Conservation (phyloP, 1,140 invertebrate genomes). For the Lordiphosa collinella region DNA sequence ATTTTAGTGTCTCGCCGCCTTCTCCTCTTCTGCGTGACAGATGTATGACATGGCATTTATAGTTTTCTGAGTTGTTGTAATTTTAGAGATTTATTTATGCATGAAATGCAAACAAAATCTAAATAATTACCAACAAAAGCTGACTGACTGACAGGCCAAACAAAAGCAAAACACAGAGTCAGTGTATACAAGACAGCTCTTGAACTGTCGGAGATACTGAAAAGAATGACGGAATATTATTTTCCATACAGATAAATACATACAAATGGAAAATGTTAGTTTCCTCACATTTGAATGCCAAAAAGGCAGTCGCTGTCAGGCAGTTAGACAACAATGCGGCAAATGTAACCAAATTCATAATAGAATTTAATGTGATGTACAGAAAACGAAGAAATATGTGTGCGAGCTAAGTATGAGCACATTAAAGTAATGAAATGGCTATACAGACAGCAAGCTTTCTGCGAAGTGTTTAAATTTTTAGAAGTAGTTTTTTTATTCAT, state of each 20-base stretch:
- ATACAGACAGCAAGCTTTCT: no score
- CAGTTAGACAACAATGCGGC: no score
- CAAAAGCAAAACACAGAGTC: conserved; percentile 7
- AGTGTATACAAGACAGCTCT: not conserved
- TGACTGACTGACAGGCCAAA: conserved; percentile 24
- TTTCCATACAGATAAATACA: conserved; percentile 10
- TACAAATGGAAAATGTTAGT: conserved; percentile 8
- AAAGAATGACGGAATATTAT: not conserved
- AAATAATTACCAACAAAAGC: conserved; percentile 45
- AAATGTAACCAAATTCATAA: no score
- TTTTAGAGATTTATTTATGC: conserved; percentile 42
- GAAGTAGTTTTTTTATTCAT: no score
- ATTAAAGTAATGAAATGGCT: no score
- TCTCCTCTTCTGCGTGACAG: conserved; percentile 24
- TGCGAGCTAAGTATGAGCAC: no score
- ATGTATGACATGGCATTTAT: conserved; percentile 31
- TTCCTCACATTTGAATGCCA: no score
- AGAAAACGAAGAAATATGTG: no score
- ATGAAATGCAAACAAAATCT: conserved; percentile 46
- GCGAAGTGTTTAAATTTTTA: no score
- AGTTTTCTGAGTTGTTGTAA: conserved; percentile 31
- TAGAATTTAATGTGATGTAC: no score
- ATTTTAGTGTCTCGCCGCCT: conserved; percentile 31
- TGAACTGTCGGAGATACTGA: not conserved
- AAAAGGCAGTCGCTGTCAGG: no score